Base-by-base conservation (phyloP, 1,140 invertebrate genomes). In the Notospermus geniculatus region DNA sequence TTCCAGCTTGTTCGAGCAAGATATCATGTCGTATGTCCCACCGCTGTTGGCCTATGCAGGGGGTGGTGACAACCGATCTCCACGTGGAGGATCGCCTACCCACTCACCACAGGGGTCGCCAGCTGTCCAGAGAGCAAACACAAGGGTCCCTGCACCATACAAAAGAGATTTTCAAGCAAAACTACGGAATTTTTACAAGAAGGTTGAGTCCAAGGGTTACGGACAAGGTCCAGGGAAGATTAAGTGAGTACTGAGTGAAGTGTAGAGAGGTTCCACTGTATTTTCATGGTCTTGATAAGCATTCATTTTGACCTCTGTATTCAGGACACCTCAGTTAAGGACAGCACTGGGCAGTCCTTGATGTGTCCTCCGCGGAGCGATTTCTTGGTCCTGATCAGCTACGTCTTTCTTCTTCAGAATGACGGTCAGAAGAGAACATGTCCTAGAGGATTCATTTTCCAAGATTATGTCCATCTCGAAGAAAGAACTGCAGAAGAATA, bases 11-110 rank as follows among this genome's bases (percentile, higher is more conserved):
- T 97, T 96, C 85, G 93, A 97, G 80, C 91, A 96, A 86, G 94
- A 97, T 85, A 96, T 97, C 73, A 96, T 96, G 93, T 94, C 92
- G 59, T 96, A 95, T 83, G 91, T 96, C 73, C 93, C 93, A 30
- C 67, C 73, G 84, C 64, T 55, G 57, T 61, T 87, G 74, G 76
- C 86, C 64, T 79, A 84, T 64, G 60, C 59, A 62, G 57, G 45
- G 55, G 22, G 58, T 17, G 50, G 63, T 28, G 29, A 46, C 46
- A 32, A 57, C 25, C 58, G 58, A 59, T 27, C 41, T 41, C 45
- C 32, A 54, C 60, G 73, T 72, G 73, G 78, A 73, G 71, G 71
- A 76, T 85, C 85, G 63, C 83, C 85, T 1, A 71, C 81, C 43
- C 83, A 81, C n/a, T 88, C 88, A 19, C 87, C 89, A 1, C 85